A percentile compares a stretch with the other conserved stretches of the same genome.
Evolutionary conservation across 2,797 vertebrate genomes (phyloP).

Genomic region (Oreochromis grahami): DNA sequence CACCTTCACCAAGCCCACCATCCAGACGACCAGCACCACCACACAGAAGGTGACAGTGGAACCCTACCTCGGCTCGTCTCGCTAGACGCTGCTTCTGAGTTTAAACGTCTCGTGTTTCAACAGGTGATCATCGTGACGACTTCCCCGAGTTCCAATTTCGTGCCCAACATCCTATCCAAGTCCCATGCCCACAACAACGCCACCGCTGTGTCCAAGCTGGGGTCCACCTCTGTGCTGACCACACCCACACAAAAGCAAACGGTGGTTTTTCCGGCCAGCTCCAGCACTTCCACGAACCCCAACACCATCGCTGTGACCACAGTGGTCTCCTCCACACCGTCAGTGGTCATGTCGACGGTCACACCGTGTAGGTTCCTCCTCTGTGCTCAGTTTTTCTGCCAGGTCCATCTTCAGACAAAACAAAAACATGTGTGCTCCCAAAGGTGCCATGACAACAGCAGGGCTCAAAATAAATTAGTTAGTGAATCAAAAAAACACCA

Average conservation of each 20-base stretch:
- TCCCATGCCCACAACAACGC: constrained; percentile 85
- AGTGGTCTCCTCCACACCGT: constrained; percentile 88
- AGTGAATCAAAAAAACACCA: neutral
- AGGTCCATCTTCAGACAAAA: neutral
- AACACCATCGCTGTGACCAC: constrained; percentile 87
- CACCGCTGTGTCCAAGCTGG: constrained; percentile 83
- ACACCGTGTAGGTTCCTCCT: constrained; percentile 78
- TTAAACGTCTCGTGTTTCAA: neutral
- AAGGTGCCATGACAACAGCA: neutral
- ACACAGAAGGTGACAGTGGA: constrained; percentile 83
- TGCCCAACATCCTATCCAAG: constrained; percentile 98
- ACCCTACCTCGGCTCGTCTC: accelerated
- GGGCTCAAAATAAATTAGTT: neutral
- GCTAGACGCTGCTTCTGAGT: neutral
- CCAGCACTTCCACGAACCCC: constrained; percentile 67
- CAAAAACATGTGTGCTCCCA: neutral
- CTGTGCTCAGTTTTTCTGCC: neutral
- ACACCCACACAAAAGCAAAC: constrained; percentile 90
- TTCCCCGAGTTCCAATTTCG: constrained; percentile 96
- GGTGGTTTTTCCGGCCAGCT: constrained; percentile 86
- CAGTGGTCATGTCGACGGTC: constrained; percentile 94
- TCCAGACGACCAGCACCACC: constrained; percentile 92
- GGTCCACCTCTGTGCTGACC: constrained; percentile 86
- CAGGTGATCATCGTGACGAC: constrained; percentile 99
- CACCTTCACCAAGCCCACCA: constrained; percentile 97